phyloP scores from a whole-genome alignment of 2,888 invertebrate species.

The Eupithecia inturbata region DNA sequence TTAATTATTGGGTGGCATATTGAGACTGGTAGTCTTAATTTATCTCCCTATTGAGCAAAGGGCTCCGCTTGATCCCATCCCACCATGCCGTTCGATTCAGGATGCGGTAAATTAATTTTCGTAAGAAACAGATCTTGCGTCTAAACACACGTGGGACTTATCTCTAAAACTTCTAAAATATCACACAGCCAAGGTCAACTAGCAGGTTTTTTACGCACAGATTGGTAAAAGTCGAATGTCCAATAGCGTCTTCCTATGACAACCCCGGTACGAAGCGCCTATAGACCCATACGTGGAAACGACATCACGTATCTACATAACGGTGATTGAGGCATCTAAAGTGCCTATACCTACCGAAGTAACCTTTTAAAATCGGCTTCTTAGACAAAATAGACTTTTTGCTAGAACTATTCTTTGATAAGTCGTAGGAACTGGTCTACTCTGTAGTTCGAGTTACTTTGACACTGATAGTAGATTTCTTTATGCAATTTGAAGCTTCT shows the following conservation, averaged over 20 bases:
- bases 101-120: not conserved
- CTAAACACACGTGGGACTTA: slow-evolving; percentile 3
- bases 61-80: not conserved
- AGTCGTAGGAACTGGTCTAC: not conserved
- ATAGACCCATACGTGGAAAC: not conserved
- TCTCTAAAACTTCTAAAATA: slow-evolving; percentile 1
- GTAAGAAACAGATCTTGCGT: not conserved
- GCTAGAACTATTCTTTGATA: not conserved
- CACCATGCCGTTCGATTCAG: not conserved
- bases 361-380: not conserved
- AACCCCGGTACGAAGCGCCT: not conserved
- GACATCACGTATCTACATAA: slow-evolving; percentile 2
- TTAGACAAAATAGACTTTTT: not conserved
- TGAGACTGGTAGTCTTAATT: not conserved
- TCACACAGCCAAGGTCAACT: slow-evolving; percentile 6
- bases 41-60: not conserved
- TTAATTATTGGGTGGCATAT: not conserved
- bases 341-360: not conserved
- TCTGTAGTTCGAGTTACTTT: not conserved
- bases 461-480: not conserved
- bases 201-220: slow-evolving; percentile 10
- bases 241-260: slow-evolving; percentile 3
- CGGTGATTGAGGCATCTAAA: slow-evolving; percentile 6
- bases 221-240: slow-evolving; percentile 2
- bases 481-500: not conserved